These are phyloP conservation scores for Eonycteris spelaea DNA, from an alignment of 2,113 vertebrate species.

Conservation along the genomic window DNA sequence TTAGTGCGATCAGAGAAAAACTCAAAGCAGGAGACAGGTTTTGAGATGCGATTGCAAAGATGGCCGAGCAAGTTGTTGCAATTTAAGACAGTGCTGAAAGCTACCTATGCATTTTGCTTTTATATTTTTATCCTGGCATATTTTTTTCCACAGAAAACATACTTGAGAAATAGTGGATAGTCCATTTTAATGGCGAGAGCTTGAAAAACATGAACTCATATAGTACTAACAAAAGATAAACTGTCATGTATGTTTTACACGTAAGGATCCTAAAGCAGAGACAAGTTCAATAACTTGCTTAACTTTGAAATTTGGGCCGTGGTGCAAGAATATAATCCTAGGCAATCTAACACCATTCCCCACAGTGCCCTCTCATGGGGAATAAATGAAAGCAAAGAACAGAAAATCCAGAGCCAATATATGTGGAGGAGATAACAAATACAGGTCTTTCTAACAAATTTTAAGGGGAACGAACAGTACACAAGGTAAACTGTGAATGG, in stretches of 20 bases:
- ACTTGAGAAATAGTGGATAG: background rate
- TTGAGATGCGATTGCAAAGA: background rate
- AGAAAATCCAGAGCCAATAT: background rate
- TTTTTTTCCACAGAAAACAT: background rate
- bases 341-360: background rate
- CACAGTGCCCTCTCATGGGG: background rate
- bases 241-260: background rate
- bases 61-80: background rate
- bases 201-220: background rate
- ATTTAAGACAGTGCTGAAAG: background rate
- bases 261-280: background rate
- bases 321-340: background rate
- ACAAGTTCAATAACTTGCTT: background rate
- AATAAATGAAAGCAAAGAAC: background rate
- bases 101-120: background rate
- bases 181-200: background rate
- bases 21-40: background rate
- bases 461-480: background rate
- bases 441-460: background rate
- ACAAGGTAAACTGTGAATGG: background rate
- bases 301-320: background rate
- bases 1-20: background rate
- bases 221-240: background rate
- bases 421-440: background rate
- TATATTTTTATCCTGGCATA: background rate